Evolutionary conservation across 2,797 vertebrate genomes (phyloP), one percentile per base, ranked within the genome.

Genomic region (Fratercula arctica): DNA sequence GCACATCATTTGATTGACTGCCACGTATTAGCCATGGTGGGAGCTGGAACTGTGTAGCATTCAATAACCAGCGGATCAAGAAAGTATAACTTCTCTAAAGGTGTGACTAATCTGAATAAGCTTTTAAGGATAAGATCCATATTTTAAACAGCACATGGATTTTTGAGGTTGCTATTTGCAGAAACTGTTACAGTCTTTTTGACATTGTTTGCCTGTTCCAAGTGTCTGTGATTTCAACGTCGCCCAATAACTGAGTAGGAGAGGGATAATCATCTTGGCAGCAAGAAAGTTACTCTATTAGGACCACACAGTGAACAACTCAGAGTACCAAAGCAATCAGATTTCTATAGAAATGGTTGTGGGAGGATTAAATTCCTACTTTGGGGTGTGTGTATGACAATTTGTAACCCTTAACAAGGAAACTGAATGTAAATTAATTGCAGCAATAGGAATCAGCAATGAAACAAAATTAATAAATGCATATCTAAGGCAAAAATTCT

Each of bases 231-330:
- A 81, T 90, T 90, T 82, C 77, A 89, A 13, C 54, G 33, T 61
- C 19, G 15, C 43, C 25, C 57, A 73, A 23, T 59, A 90, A 78
- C 33, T 59, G 85, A 88, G 69, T 60, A 46, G 68, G 86, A 84
- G 68, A 76, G 46, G 35, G 74, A 90, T 82, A 75, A 57, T 95
- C 2, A 1, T 88, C 56, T 96, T 96, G 88, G 74, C 90, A 95
- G 84, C 66, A 82, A 72, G 53, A 78, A 68, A 33, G 35, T 57
- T 92, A 25, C 50, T 87, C 12, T 60, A 28, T 94, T 90, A 92
- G 46, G 92, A 89, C 86, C 77, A 84, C 86, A 90, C 77, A 90
- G 46, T 68, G 88, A 91, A 93, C 86, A 90, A 50, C 60, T 70
- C 26, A 93, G n/a, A 79, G 90, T 64, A 63, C 41, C 84, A 51